Conservation (phyloP, 2,797 vertebrate species). For the Sternarchorhynchus goeldii region DNA sequence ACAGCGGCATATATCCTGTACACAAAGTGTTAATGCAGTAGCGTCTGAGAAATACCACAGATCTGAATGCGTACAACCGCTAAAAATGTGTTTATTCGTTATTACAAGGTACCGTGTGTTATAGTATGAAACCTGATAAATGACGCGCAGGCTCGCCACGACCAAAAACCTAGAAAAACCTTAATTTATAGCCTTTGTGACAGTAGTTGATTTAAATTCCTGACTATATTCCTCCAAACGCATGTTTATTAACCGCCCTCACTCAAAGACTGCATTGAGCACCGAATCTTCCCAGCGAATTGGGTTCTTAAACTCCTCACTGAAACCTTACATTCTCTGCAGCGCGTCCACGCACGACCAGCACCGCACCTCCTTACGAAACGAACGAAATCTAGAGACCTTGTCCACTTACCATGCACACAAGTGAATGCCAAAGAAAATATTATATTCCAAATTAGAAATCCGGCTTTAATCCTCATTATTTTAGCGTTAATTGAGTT, state of each 20-base stretch:
- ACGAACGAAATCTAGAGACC: background rate
- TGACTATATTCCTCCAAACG: conserved; percentile 75
- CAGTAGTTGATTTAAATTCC: background rate
- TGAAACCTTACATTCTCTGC: conserved; percentile 1
- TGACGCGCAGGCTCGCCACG: background rate
- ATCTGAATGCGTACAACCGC: background rate
- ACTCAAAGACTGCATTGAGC: conserved; percentile 90
- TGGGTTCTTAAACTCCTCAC: conserved; percentile 25
- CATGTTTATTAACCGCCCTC: conserved; percentile 85
- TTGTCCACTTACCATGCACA: conserved; percentile 84
- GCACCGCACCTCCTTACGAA: background rate
- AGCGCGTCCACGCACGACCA: conserved; percentile 38
- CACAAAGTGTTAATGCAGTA: conserved; percentile 37
- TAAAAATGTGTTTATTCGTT: background rate
- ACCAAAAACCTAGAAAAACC: too few relatives aligned
- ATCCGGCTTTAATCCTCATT: conserved; percentile 93
- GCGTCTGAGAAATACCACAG: background rate
- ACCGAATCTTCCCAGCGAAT: too few relatives aligned
- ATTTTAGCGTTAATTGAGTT: conserved; percentile 83
- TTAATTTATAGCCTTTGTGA: too few relatives aligned
- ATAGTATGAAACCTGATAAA: background rate
- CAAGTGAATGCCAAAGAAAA: conserved; percentile 93
- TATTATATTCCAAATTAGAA: conserved; percentile 94
- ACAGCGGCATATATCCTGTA: conserved; percentile 25
- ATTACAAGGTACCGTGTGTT: background rate